Base-by-base conservation (phyloP, 1,140 invertebrate genomes). In the Magallana ariakensis region DNA sequence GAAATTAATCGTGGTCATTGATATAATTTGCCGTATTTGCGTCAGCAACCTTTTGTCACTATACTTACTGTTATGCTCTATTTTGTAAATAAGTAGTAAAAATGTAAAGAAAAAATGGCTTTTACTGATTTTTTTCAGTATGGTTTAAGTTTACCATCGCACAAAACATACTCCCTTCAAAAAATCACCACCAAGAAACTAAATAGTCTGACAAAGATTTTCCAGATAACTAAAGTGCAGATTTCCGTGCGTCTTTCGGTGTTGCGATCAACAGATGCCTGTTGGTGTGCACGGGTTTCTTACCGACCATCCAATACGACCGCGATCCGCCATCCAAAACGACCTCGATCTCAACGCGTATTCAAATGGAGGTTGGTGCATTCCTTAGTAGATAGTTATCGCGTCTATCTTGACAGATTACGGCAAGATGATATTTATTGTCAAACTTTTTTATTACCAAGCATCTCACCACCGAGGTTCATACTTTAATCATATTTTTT, bases 341-440 rank as follows among this genome's bases (percentile, higher is more conserved):
- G 22, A 70, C 66, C 22, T 70, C 66, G 9, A 70, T 70, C 66
- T 70, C 66, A 70, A 19, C 33, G 66, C 66, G 10, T 19, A 70
- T 33, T 70, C 19, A 70, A 70, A 70, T 4, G 19, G n/a, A 26
- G 66, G 22, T 13, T 26, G 33, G 11, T 70, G 66, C 66, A 70
- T 70, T 70, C 66, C 19, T 26, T 70, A 8, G 19, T 10, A 70
- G 66, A 70, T 70, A 70, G 66, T 22, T 70, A 70, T 70, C 66
- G 66, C n/a, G 19, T 70, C 22, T 70, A 26, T 26, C 19, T 19
- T 70, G 66, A 70, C 66, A 70, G 33, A 70, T 70, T 70, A 70
- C 33, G 66, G 66, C 33, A 70, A 70, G 66, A 22, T 26, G 66
- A 70, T 70, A 70, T 70, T 70, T 70, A 70, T 22, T 70, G 66